phyloP scores from a whole-genome alignment of 2,797 vertebrate species.

The Acridotheres tristis region DNA sequence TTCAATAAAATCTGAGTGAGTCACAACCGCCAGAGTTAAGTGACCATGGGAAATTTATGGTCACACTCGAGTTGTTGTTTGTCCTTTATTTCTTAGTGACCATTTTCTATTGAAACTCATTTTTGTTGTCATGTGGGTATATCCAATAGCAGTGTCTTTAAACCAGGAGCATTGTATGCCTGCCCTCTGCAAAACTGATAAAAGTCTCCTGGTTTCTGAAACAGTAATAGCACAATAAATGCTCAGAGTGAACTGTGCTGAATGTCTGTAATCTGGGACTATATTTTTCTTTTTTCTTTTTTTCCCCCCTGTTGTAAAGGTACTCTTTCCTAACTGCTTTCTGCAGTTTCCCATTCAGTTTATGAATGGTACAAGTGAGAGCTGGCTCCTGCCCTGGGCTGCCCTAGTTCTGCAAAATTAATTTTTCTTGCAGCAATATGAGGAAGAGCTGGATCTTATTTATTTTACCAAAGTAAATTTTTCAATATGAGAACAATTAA shows the following conservation, averaged over 20 bases:
- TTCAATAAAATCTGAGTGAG: not conserved
- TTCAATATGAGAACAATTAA: constrained; percentile 56
- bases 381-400: not conserved
- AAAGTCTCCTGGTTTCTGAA: not conserved
- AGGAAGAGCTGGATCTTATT: not conserved
- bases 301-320: fast-evolving
- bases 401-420: not conserved
- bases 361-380: not conserved
- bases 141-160: not conserved
- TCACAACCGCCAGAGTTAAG: not conserved
- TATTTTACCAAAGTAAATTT: not conserved
- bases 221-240: not conserved
- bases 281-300: no score
- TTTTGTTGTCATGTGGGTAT: not conserved
- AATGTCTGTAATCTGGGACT: not conserved
- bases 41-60: not conserved
- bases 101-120: not conserved
- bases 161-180: not conserved
- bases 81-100: not conserved
- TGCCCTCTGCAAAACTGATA: not conserved
- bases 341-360: not conserved
- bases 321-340: not conserved
- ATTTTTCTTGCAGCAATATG: not conserved
- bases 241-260: not conserved
- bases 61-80: not conserved